Evolutionary conservation across 2,113 vertebrate species (phyloP).

Genomic region (Meriones unguiculatus): DNA sequence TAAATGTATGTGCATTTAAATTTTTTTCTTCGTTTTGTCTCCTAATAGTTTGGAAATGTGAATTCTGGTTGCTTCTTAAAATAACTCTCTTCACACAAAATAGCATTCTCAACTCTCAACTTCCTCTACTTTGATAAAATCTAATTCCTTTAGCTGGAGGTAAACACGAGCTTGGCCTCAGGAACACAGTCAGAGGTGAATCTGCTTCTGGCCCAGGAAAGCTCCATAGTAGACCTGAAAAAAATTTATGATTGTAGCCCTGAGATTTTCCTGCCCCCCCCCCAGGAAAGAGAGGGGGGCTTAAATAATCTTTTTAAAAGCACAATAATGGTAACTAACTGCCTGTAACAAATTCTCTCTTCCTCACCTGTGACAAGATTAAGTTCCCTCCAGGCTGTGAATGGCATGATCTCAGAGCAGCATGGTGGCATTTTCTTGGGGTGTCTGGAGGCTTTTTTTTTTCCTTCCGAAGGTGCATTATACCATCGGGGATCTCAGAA

Average conservation of each 20-base stretch:
- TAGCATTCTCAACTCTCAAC: conserved; percentile 54
- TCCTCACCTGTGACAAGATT: conserved; percentile 62
- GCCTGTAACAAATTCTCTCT: background rate
- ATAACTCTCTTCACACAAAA: conserved; percentile 55
- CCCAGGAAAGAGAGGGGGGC: background rate
- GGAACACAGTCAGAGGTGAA: background rate
- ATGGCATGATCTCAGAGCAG: conserved; percentile 51
- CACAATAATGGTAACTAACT: background rate
- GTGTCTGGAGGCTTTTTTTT: conserved; percentile 62
- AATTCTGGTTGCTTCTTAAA: conserved; percentile 71
- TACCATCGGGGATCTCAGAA: background rate
- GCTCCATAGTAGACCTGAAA: conserved; percentile 43
- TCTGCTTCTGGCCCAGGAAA: background rate
- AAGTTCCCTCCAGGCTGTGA: conserved; percentile 67
- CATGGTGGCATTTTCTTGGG: background rate
- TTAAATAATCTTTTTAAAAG: conserved; percentile 48
- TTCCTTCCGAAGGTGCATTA: conserved; percentile 51
- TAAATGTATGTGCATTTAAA: conserved; percentile 72
- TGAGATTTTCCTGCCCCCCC: too few species aligned
- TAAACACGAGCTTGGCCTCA: background rate
- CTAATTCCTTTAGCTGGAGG: background rate
- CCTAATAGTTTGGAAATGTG: conserved; percentile 74
- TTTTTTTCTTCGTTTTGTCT: conserved; percentile 61
- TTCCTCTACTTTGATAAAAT: conserved; percentile 53
- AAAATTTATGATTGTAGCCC: background rate